phyloP scores from a whole-genome alignment of 2,797 vertebrate species.

The Anisognathus igniventris region DNA sequence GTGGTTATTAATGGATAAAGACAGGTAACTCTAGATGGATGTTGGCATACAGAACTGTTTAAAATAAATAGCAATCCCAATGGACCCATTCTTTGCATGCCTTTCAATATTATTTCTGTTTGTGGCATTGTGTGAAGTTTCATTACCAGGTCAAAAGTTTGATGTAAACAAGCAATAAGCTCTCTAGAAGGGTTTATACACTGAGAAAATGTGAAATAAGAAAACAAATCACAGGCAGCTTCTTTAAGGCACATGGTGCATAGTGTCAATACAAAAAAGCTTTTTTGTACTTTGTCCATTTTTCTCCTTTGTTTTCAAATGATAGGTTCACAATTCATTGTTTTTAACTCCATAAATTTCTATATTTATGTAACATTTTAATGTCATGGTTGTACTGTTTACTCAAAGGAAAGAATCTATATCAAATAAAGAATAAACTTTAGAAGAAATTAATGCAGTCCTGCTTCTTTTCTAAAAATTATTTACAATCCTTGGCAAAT shows the following conservation, averaged over 20 bases:
- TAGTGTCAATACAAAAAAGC: background rate
- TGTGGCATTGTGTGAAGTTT: background rate
- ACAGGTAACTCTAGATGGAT: background rate
- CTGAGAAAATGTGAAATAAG: background rate
- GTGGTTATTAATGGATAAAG: constrained; percentile 29
- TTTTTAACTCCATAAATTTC: background rate
- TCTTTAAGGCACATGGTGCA: background rate
- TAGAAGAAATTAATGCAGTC: background rate
- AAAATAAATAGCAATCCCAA: background rate
- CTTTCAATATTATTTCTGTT: background rate
- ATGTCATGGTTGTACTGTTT: background rate
- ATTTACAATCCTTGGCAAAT: background rate
- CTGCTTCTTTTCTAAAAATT: background rate
- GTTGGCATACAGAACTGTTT: background rate
- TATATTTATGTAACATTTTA: background rate
- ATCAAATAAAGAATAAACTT: background rate
- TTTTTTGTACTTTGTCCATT: background rate
- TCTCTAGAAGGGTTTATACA: background rate
- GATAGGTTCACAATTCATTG: background rate
- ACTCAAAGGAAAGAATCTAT: background rate
- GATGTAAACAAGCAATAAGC: background rate
- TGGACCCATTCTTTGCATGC: background rate
- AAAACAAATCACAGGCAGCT: background rate
- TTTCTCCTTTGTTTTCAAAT: background rate
- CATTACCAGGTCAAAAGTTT: background rate